Evolutionary conservation across 1,140 invertebrate genomes (phyloP).

Genomic region (Sesamia nonagrioides): DNA sequence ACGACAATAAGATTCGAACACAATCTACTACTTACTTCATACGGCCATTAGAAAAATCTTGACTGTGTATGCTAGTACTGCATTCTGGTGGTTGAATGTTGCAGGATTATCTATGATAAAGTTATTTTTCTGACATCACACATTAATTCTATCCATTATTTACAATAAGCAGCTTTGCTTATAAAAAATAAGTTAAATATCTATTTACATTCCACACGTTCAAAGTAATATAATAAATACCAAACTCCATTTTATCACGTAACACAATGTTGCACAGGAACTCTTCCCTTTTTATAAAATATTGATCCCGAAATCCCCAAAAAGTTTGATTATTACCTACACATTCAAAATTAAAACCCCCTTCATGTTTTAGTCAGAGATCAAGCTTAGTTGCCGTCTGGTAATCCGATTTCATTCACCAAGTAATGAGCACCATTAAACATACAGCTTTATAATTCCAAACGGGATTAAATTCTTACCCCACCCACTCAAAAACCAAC

Average conservation of each 20-base stretch:
- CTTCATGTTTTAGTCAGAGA: slow-evolving; percentile 63
- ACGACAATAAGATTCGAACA: too few relatives aligned
- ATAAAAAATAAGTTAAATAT: neutral
- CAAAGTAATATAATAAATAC: neutral
- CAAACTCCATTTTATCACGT: neutral
- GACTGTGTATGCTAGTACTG: too few relatives aligned
- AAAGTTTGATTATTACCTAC: slow-evolving; percentile 55
- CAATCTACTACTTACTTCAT: too few relatives aligned
- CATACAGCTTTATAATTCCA: slow-evolving; percentile 48
- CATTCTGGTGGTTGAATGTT: too few relatives aligned
- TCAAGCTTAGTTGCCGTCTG: slow-evolving; percentile 66
- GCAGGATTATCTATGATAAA: too few relatives aligned
- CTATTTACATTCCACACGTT: neutral
- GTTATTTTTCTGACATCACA: too few relatives aligned
- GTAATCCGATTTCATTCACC: slow-evolving; percentile 75
- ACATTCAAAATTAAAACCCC: slow-evolving; percentile 64
- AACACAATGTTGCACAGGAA: neutral
- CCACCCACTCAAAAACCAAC: neutral
- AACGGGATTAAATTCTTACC: slow-evolving; percentile 20
- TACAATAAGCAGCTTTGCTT: too few relatives aligned
- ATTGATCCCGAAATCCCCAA: slow-evolving; percentile 42
- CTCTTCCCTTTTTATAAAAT: neutral
- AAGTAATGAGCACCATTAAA: slow-evolving; percentile 77
- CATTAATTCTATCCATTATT: too few relatives aligned
- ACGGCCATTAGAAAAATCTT: too few relatives aligned